phyloP scores from a whole-genome alignment of 2,797 vertebrate genomes.

The Rhabdomys pumilio region DNA sequence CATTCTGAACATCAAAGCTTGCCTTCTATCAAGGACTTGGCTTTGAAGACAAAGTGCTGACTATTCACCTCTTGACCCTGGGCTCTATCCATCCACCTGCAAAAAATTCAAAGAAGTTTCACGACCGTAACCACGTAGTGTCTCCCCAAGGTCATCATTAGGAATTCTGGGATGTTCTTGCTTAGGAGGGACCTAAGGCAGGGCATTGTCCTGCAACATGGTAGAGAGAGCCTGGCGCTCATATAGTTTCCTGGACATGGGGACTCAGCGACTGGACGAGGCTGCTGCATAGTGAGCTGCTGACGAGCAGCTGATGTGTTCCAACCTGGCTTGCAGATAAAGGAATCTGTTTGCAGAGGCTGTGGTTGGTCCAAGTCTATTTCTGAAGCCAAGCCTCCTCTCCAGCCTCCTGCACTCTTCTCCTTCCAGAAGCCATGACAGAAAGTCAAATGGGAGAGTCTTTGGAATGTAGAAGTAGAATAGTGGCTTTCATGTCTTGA shows the following conservation, averaged over 20 bases:
- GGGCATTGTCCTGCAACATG: slow-evolving; percentile 71
- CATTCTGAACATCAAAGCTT: slow-evolving; percentile 88
- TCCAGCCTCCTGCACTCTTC: slow-evolving; percentile 53
- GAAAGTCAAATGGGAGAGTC: slow-evolving; percentile 50
- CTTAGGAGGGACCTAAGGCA: slow-evolving; percentile 83
- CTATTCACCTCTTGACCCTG: slow-evolving; percentile 89
- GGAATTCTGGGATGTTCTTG: slow-evolving; percentile 74
- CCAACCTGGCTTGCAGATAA: slow-evolving; percentile 90
- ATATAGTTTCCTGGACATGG: slow-evolving; percentile 80
- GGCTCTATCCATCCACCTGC: slow-evolving; percentile 86
- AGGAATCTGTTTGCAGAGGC: slow-evolving; percentile 89
- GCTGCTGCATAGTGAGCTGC: slow-evolving; percentile 84
- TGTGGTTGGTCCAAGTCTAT: slow-evolving; percentile 86
- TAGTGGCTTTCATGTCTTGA: slow-evolving; percentile 42
- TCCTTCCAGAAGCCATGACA: slow-evolving; percentile 74
- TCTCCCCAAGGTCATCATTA: slow-evolving; percentile 86
- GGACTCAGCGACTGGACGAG: slow-evolving; percentile 75
- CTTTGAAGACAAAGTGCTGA: slow-evolving; percentile 88
- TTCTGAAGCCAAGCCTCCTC: slow-evolving; percentile 85
- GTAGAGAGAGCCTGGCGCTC: slow-evolving; percentile 76
- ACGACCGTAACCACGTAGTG: slow-evolving; percentile 85
- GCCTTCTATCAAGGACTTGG: slow-evolving; percentile 88
- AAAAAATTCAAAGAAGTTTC: slow-evolving; percentile 86
- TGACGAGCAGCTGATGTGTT: slow-evolving; percentile 71
- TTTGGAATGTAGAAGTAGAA: not conserved